A percentile compares a stretch with the other conserved stretches of the same genome.
Evolutionary conservation across 2,888 invertebrate genomes (phyloP).

Genomic region (Coenonympha arcania): DNA sequence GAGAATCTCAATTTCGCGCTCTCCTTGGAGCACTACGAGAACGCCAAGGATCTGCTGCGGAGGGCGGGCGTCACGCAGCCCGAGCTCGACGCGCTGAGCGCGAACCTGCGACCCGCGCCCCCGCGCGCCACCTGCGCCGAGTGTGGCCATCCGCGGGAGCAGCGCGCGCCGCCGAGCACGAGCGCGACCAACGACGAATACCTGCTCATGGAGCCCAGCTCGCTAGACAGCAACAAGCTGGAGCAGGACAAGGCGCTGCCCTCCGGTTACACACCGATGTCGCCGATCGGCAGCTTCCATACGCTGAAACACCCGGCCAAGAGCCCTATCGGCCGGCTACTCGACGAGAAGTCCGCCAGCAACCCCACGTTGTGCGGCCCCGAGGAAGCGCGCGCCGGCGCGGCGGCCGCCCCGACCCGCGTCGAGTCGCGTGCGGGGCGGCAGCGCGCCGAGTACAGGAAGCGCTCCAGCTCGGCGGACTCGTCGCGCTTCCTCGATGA

Average conservation of each 20-base stretch:
- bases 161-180: conserved; percentile 13
- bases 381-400: conserved; percentile 28
- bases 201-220: conserved; percentile 79
- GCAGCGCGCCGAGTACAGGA: conserved; percentile 50
- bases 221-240: conserved; percentile 38
- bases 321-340: conserved; percentile 44
- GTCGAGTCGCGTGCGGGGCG: conserved; percentile 21
- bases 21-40: conserved; percentile 84
- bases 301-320: conserved; percentile 52
- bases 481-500: conserved; percentile 80
- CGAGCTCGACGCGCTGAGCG: conserved; percentile 64
- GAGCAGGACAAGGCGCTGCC: conserved; percentile 39
- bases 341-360: conserved; percentile 78
- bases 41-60: conserved; percentile 79
- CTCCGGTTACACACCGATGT: conserved; percentile 83
- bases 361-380: conserved; percentile 77
- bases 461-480: conserved; percentile 83
- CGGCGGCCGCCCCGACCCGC: conserved; percentile 14
- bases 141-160: conserved; percentile 73
- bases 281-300: conserved; percentile 73
- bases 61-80: conserved; percentile 72
- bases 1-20: conserved; percentile 85
- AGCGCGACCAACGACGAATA: conserved; percentile 71
- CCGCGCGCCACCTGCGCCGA: conserved; percentile 71
- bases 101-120: conserved; percentile 44